phyloP scores from a whole-genome alignment of 2,797 vertebrate species.

The Nannoperca obscura region DNA sequence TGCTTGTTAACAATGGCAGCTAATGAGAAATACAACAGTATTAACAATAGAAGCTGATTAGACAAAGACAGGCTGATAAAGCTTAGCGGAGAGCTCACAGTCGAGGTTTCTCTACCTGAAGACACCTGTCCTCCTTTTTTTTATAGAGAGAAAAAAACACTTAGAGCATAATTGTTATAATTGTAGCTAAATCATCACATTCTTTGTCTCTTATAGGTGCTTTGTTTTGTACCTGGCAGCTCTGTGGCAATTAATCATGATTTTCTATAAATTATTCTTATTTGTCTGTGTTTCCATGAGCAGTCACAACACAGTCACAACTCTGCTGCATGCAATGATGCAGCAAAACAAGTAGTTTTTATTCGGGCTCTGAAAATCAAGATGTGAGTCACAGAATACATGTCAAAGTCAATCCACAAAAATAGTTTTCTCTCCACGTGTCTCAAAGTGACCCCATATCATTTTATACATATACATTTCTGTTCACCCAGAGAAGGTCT shows the following conservation, averaged over 20 bases:
- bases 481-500: slow-evolving; percentile 7
- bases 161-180: slow-evolving; percentile 43
- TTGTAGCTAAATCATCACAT: slow-evolving; percentile 46
- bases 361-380: slow-evolving; percentile 8
- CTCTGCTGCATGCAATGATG: slow-evolving; percentile 10
- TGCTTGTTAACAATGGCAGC: slow-evolving; percentile 93
- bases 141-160: not conserved
- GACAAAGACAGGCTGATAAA: slow-evolving; percentile 80
- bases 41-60: slow-evolving; percentile 91
- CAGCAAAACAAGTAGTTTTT: slow-evolving; percentile 17
- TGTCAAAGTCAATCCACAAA: slow-evolving; percentile 11
- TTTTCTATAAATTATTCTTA: slow-evolving; percentile 21
- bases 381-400: slow-evolving; percentile 1
- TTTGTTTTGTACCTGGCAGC: not conserved
- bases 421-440: not conserved
- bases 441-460: slow-evolving; percentile 32
- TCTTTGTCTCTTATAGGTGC: slow-evolving; percentile 43
- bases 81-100: slow-evolving; percentile 42
- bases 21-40: slow-evolving; percentile 95
- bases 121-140: slow-evolving; percentile 69
- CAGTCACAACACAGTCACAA: slow-evolving; percentile 4
- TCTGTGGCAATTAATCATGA: slow-evolving; percentile 25
- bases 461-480: slow-evolving; percentile 35
- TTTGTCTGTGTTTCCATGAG: not conserved
- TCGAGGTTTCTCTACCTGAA: slow-evolving; percentile 68